phyloP scores from a whole-genome alignment of 2,797 vertebrate genomes.

The Pantherophis vulpinus region DNA sequence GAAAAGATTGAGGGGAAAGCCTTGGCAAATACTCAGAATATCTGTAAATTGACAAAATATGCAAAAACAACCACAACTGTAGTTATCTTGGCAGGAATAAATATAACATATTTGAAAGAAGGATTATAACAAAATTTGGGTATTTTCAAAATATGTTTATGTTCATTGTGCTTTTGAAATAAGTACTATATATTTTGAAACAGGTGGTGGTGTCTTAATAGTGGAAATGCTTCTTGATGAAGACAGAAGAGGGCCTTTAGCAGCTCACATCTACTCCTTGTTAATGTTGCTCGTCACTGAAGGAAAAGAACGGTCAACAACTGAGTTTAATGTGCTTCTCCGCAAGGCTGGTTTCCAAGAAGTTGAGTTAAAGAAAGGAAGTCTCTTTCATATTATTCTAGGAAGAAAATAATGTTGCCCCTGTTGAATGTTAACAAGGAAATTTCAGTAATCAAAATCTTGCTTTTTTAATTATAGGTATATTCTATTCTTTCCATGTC shows the following conservation, averaged over 20 bases:
- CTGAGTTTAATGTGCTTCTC: constrained; percentile 74
- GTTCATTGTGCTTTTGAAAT: background rate
- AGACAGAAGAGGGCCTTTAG: constrained; percentile 77
- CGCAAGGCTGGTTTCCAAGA: constrained; percentile 73
- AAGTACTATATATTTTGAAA: background rate
- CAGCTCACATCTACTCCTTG: constrained; percentile 79
- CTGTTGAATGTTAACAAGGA: background rate
- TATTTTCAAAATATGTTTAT: background rate
- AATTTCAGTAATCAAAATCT: background rate
- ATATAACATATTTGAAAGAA: background rate
- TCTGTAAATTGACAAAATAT: no score
- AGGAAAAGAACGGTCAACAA: constrained; percentile 77
- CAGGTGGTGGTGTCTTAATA: constrained; percentile 68
- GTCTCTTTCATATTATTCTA: constrained; percentile 79
- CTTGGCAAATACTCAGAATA: background rate
- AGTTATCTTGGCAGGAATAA: background rate
- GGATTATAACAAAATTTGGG: background rate
- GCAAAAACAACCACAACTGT: background rate
- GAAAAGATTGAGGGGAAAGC: background rate
- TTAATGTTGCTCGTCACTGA: constrained; percentile 86
- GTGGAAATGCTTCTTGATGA: constrained; percentile 67
- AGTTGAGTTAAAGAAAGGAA: constrained; percentile 72
- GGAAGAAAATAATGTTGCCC: constrained; percentile 67
- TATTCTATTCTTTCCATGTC: background rate
- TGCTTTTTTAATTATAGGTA: background rate